Percentiles rank a stretch among this genome's conserved stretches.
These are phyloP conservation scores for Chymomyza costata DNA, from an alignment of 1,140 invertebrate genomes.

Conservation along the genomic window DNA sequence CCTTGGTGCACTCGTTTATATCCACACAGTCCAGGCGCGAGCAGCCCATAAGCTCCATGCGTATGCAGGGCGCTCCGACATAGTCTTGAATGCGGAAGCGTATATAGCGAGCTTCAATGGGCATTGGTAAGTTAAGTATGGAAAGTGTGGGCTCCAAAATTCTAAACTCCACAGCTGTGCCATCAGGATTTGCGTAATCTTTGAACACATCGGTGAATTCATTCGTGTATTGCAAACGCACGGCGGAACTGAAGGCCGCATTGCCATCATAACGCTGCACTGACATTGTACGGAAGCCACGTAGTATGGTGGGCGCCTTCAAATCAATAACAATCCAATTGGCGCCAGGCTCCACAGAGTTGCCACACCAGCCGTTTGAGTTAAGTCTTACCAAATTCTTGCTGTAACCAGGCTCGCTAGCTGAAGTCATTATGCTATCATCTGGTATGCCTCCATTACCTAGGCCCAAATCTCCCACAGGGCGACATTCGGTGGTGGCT, in stretches of 20 bases:
- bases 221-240: slow-evolving; percentile 90
- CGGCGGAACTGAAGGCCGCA: slow-evolving; percentile 90
- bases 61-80: slow-evolving; percentile 88
- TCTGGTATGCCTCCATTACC: slow-evolving; percentile 93
- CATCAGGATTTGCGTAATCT: slow-evolving; percentile 93
- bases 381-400: slow-evolving; percentile 90
- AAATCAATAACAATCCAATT: slow-evolving; percentile 94
- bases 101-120: slow-evolving; percentile 93
- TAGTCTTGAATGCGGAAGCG: slow-evolving; percentile 94
- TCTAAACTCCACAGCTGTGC: slow-evolving; percentile 93
- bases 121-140: slow-evolving; percentile 90
- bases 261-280: slow-evolving; percentile 86
- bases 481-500: slow-evolving; percentile 91
- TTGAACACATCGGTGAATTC: slow-evolving; percentile 92
- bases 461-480: slow-evolving; percentile 90
- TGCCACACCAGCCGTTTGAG: slow-evolving; percentile 92
- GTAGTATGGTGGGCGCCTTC: slow-evolving; percentile 91
- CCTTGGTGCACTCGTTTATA: slow-evolving; percentile 91
- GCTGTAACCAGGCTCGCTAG: slow-evolving; percentile 86
- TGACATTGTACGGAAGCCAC: slow-evolving; percentile 92
- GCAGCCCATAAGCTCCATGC: slow-evolving; percentile 95
- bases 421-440: slow-evolving; percentile 90
- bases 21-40: slow-evolving; percentile 92
- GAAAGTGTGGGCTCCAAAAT: slow-evolving; percentile 91
- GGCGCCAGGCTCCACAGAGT: slow-evolving; percentile 85